Evolutionary conservation across 2,113 vertebrate genomes (phyloP).

Genomic region (Xiphorhynchus elegans): DNA sequence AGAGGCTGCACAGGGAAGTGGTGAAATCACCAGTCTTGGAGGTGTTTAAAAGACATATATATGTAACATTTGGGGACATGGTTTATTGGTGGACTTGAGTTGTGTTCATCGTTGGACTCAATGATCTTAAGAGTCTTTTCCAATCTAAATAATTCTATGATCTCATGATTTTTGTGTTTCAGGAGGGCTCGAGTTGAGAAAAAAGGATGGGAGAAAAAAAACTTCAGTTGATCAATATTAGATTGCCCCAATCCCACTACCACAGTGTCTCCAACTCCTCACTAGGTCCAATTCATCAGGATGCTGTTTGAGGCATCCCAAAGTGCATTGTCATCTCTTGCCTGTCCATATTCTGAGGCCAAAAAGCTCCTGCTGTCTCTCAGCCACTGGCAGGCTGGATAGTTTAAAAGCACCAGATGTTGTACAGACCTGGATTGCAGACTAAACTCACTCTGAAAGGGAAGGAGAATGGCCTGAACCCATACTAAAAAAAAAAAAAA

Average conservation of each 20-base stretch:
- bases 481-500: background rate
- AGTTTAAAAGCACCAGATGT: background rate
- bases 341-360: background rate
- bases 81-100: background rate
- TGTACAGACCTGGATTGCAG: background rate
- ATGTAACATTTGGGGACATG: background rate
- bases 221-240: background rate
- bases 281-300: background rate
- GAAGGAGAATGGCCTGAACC: background rate
- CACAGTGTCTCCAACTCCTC: background rate
- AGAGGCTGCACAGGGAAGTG: background rate
- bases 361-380: background rate
- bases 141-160: background rate
- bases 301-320: background rate
- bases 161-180: background rate
- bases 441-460: background rate
- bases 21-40: background rate
- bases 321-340: background rate
- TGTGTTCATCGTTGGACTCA: background rate
- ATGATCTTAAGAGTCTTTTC: background rate
- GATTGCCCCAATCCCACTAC: background rate
- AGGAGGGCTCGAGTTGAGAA: background rate
- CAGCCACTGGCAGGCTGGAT: background rate
- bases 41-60: accelerated
- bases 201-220: background rate